Evolutionary conservation across 2,797 vertebrate species (phyloP).

Genomic region (Pelodytes ibericus): DNA sequence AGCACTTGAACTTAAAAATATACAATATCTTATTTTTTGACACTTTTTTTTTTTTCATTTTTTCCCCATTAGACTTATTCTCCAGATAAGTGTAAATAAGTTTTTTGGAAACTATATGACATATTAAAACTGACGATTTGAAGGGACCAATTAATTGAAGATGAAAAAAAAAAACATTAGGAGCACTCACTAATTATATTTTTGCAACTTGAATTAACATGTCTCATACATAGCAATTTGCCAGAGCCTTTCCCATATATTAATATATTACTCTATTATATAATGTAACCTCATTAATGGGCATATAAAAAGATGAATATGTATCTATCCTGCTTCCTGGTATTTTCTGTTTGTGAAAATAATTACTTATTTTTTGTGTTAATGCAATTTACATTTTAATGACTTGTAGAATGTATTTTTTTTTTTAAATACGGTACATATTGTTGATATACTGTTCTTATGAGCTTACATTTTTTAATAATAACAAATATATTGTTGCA

Average conservation of each 20-base stretch:
- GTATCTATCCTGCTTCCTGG: not conserved
- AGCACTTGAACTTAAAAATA: too few species aligned
- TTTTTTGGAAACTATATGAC: too few species aligned
- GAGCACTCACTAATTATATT: not conserved
- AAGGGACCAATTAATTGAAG: too few species aligned
- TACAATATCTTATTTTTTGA: too few species aligned
- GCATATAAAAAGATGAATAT: not conserved
- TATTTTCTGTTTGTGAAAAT: constrained; percentile 1
- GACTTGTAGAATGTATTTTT: not conserved
- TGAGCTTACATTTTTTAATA: not conserved
- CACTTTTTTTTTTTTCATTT: too few species aligned
- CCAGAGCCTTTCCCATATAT: not conserved
- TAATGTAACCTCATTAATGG: constrained; percentile 9
- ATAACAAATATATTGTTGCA: constrained; percentile 21
- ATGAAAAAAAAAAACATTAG: too few species aligned
- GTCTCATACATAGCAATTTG: not conserved
- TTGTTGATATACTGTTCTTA: constrained; percentile 13
- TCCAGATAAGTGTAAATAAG: too few species aligned
- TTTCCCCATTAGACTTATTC: too few species aligned
- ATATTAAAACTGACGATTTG: too few species aligned
- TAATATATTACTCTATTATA: not conserved
- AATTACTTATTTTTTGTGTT: constrained; percentile 5
- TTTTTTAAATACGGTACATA: not conserved
- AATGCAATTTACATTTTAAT: constrained; percentile 19
- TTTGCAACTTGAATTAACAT: not conserved